These are phyloP conservation scores for honey bee (Apis mellifera) DNA, from an alignment of 1,140 invertebrate genomes.

Conservation along the genomic window Amel_HAv3.1 CM009932.2:9932001-9932500, in stretches of 20 bases:
- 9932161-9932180: slow-evolving; percentile 48
- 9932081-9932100: too few relatives aligned
- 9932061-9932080: too few relatives aligned
- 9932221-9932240: slow-evolving; percentile 40
- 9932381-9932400: slow-evolving; percentile 49
- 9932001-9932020: too few relatives aligned
- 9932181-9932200: slow-evolving; percentile 54
- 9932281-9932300: background rate
- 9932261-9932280: background rate
- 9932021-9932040: too few relatives aligned
- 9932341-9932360: background rate
- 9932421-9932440: slow-evolving; percentile 44
- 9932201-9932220: background rate
- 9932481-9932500: slow-evolving; percentile 25
- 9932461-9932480: slow-evolving; percentile 31
- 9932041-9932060: too few relatives aligned
- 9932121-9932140: slow-evolving; percentile 24
- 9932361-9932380: slow-evolving; percentile 22
- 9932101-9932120: too few relatives aligned
- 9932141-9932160: slow-evolving; percentile 37
- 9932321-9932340: background rate
- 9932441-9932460: slow-evolving; percentile 33
- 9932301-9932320: background rate
- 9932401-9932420: slow-evolving; percentile 41
- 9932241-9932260: slow-evolving; percentile 36